Evolutionary conservation across 2,797 vertebrate genomes (phyloP), one percentile per base, ranked within the genome.

Genomic region (Peromyscus attwateri): DNA sequence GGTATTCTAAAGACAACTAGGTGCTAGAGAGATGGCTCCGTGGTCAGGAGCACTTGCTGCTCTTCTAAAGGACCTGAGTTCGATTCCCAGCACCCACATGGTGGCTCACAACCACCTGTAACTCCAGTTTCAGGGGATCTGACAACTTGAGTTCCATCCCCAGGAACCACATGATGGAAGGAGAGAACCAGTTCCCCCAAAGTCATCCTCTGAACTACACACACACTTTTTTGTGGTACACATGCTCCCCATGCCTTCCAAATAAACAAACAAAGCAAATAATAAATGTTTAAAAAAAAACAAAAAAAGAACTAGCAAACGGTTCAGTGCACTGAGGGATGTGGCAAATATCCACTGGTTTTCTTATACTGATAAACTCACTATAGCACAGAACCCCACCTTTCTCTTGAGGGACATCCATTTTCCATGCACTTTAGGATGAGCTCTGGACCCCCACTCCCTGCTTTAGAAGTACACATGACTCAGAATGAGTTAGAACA

Each of bases 391-490:
- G 37, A 68, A 89, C 75, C 85, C 46, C 6, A 85, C 40, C 9
- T n/a, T 90, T 93, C 46, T 76, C 95, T 77, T 85, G n/a, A 95
- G 84, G n/a, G 92, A 95, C 34, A 70, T 62, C 10, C 64, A 84
- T 83, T 27, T 68, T 93, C 27, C 25, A 16, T 1, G 40, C 11
- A n/a, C 68, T 95, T n/a, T 94, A 49, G 76, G 55, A 62, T 76
- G n/a, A 92, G 17, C 64, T 34, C 40, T 94, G 27, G 60, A 70
- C 17, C 80, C 27, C 57, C 13, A 70, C 10, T 82, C 55, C 70
- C 88, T 82, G 37, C 46, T 96, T 81, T n/a, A 87, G 7, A 43
- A 64, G 55, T 80, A 25, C 1, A 0, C 49, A 6, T 62, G 49
- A 95, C 71, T 87, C n/a, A 71, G 64, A 19, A 66, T n/a, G 81